phyloP scores from a whole-genome alignment of 2,113 vertebrate genomes.

The Phoxinus phoxinus region DNA sequence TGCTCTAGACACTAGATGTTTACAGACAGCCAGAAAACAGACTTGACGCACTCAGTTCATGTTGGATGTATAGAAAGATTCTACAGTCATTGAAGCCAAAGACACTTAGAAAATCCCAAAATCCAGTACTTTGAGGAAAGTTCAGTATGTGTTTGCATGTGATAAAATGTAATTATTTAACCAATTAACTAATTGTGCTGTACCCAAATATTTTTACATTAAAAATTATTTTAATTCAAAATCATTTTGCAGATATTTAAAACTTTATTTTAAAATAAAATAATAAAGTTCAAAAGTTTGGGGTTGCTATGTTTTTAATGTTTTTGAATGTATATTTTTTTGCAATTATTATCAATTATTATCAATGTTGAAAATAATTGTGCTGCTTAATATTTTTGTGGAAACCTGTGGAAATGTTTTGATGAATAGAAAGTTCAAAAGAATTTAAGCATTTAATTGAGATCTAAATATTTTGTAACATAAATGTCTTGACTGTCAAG shows the following conservation, averaged over 20 bases:
- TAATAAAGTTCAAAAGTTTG: no score
- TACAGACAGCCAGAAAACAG: not conserved
- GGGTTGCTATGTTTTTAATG: not conserved
- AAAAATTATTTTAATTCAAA: not conserved
- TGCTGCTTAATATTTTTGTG: not conserved
- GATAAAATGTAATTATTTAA: not conserved
- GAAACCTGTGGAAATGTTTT: no score
- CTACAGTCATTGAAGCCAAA: not conserved
- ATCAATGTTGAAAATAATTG: not conserved
- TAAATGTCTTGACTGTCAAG: not conserved
- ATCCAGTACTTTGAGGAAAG: not conserved
- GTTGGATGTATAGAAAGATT: not conserved
- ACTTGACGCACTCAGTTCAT: not conserved
- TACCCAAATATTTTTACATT: not conserved
- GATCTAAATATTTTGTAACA: not conserved
- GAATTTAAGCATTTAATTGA: not conserved
- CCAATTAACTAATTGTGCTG: not conserved
- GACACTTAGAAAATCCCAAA: not conserved
- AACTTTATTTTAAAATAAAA: no score
- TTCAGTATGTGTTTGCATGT: not conserved
- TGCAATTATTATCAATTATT: no score
- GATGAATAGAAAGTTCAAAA: not conserved
- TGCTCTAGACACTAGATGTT: constrained; percentile 52
- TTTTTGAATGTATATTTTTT: no score
- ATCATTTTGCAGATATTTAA: not conserved